phyloP scores from a whole-genome alignment of 2,888 invertebrate species.

The Melanotus villosus region DNA sequence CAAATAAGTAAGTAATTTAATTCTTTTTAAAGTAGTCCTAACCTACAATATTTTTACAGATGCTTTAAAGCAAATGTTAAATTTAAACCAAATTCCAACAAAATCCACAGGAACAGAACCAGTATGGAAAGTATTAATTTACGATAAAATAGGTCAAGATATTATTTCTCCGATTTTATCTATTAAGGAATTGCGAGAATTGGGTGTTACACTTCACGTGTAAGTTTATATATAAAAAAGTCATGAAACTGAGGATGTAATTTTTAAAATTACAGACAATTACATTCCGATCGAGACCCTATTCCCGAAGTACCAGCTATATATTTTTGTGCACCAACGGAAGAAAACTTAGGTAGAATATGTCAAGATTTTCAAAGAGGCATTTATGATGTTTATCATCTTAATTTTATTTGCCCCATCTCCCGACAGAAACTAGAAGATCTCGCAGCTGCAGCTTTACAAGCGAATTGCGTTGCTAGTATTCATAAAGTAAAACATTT shows the following conservation, averaged over 20 bases:
- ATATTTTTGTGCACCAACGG: slow-evolving; percentile 96
- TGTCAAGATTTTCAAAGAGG: slow-evolving; percentile 91
- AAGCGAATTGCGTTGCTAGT: slow-evolving; percentile 90
- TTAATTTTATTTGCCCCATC: slow-evolving; percentile 97
- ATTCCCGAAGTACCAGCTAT: slow-evolving; percentile 99
- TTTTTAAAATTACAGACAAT: slow-evolving; percentile 72
- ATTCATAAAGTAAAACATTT: slow-evolving; percentile 84
- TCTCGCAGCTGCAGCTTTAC: slow-evolving; percentile 92
- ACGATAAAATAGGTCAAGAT: slow-evolving; percentile 97
- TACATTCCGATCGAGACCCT: slow-evolving; percentile 90
- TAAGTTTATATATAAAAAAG: slow-evolving; percentile 74
- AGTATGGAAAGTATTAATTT: slow-evolving; percentile 96
- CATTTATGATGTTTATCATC: slow-evolving; percentile 93
- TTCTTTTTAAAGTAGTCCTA: no score
- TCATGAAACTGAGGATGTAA: no score
- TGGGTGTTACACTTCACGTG: slow-evolving; percentile 98
- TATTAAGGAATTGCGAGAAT: slow-evolving; percentile 94
- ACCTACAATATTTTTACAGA: slow-evolving; percentile 72
- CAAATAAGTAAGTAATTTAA: slow-evolving; percentile 75
- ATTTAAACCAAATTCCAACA: slow-evolving; percentile 85
- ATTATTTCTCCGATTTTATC: slow-evolving; percentile 97
- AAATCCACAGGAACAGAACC: slow-evolving; percentile 88
- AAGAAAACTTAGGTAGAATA: slow-evolving; percentile 95
- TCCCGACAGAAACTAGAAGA: slow-evolving; percentile 95
- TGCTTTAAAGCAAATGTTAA: slow-evolving; percentile 96